Evolutionary conservation across 2,797 vertebrate species (phyloP).

Genomic region (Arnoldichthys spilopterus): DNA sequence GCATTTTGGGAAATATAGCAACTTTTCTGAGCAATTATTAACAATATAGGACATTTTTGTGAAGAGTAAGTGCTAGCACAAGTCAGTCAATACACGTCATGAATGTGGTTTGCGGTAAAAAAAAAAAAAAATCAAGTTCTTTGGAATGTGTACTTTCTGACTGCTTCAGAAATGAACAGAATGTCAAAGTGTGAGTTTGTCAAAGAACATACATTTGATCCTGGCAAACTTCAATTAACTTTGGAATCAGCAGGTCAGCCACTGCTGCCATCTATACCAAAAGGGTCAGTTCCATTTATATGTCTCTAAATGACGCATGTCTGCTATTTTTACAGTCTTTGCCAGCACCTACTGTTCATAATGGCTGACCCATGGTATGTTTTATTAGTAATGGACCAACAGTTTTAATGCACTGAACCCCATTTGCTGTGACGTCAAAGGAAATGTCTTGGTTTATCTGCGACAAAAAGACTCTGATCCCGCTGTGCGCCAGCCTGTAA

Average conservation of each 20-base stretch:
- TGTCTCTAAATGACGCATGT: background rate
- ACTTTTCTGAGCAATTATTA: too few species aligned
- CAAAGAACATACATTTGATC: background rate
- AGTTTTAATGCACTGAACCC: background rate
- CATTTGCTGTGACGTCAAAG: constrained; percentile 17
- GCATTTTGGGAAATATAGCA: too few species aligned
- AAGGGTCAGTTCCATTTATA: background rate
- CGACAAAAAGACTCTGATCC: constrained; percentile 14
- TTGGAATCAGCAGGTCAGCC: background rate
- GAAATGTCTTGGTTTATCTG: constrained; percentile 22
- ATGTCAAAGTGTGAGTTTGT: background rate
- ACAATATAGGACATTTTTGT: too few species aligned
- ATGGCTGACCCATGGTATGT: background rate
- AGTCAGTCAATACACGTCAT: too few species aligned
- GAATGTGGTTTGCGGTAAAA: too few species aligned
- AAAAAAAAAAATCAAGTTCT: too few species aligned
- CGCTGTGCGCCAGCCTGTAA: constrained; percentile 25
- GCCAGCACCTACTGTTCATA: background rate
- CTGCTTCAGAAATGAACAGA: background rate
- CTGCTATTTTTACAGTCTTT: background rate
- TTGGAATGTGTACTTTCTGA: background rate
- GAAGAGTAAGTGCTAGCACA: too few species aligned
- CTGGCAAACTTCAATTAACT: background rate
- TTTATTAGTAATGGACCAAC: background rate
- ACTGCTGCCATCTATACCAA: background rate